phyloP scores from a whole-genome alignment of 2,113 vertebrate species.

The Scomber scombrus region DNA sequence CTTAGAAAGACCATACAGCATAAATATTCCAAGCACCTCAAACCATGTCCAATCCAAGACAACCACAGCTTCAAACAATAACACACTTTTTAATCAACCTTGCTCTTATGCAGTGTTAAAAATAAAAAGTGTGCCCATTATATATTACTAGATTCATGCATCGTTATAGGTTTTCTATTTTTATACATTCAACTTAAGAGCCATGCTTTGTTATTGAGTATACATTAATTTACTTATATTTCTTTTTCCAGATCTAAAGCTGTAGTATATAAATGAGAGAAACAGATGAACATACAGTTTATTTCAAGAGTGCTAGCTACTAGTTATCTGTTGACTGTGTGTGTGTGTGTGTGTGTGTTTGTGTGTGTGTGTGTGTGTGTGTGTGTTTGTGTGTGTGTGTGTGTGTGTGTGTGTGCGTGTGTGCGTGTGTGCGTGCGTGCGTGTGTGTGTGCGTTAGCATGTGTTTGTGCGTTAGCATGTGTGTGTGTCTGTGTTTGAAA shows the following conservation, averaged over 20 bases:
- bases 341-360: background rate
- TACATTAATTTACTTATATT: background rate
- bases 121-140: no score
- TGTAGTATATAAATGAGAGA: background rate
- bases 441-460: conserved; percentile 3
- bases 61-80: background rate
- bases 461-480: background rate
- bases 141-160: background rate
- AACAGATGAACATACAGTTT: conserved; percentile 7
- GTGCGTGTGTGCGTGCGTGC: no score
- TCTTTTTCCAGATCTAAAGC: background rate
- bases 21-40: background rate
- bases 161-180: background rate
- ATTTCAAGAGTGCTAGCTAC: conserved; percentile 36
- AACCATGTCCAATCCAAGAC: background rate
- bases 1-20: background rate
- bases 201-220: background rate
- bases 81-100: background rate
- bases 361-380: no score
- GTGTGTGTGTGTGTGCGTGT: no score
- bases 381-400: no score
- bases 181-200: background rate
- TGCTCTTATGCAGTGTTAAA: background rate
- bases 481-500: background rate
- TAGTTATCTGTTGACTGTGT: conserved; percentile 5